Percentiles rank a stretch among this genome's conserved stretches.
Evolutionary conservation across 2,888 invertebrate genomes (phyloP).

Genomic region (Xanthia togata): DNA sequence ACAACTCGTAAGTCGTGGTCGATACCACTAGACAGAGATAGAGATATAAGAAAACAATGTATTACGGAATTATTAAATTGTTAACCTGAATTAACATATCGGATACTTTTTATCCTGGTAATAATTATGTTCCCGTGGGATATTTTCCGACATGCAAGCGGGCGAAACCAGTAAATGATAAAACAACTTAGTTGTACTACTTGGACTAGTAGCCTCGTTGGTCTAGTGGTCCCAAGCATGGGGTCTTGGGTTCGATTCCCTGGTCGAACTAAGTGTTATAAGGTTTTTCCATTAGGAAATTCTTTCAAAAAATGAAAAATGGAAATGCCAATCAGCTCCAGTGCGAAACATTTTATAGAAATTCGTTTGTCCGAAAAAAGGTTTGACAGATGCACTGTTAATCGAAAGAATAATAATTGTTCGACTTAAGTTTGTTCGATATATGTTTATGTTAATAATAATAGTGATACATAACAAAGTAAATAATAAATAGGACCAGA

Average conservation of each 20-base stretch:
- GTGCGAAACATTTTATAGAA: not conserved
- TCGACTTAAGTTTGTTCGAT: not conserved
- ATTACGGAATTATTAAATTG: too few species aligned
- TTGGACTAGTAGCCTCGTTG: not conserved
- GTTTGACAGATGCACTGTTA: not conserved
- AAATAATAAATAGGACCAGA: not conserved
- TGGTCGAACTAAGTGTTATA: not conserved
- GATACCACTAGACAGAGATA: too few species aligned
- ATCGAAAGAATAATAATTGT: not conserved
- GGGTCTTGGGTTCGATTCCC: not conserved
- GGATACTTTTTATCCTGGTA: not conserved
- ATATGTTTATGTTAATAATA: not conserved
- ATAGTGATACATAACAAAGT: not conserved
- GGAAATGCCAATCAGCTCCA: not conserved
- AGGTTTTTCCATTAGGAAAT: not conserved
- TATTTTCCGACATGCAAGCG: too few species aligned
- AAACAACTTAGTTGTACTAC: not conserved
- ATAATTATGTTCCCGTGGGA: not conserved
- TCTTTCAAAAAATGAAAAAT: too few species aligned
- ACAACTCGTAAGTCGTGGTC: too few species aligned
- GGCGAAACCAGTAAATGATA: not conserved
- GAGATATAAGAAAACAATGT: too few species aligned
- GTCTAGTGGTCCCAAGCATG: not conserved
- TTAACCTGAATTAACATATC: constrained; percentile 49
- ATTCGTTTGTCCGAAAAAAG: not conserved